Evolutionary conservation across 2,113 vertebrate genomes (phyloP).

Genomic region (Fulica atra): DNA sequence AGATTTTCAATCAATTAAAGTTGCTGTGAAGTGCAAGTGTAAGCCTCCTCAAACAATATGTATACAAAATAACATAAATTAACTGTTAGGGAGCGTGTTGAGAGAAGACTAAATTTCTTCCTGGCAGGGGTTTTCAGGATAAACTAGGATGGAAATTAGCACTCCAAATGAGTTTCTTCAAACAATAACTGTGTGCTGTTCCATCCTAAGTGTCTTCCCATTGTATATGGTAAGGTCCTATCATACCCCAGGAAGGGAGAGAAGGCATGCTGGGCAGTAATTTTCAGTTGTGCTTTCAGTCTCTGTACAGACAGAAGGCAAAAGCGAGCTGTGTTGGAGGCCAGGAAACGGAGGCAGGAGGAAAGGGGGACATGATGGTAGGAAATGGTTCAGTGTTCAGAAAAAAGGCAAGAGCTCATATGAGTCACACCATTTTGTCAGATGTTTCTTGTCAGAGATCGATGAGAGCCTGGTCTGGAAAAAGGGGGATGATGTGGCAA

Average conservation of each 20-base stretch:
- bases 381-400: not conserved
- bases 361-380: not conserved
- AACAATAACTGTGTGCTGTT: not conserved
- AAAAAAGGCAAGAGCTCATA: not conserved
- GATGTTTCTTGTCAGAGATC: not conserved
- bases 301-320: not conserved
- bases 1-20: not conserved
- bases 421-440: not conserved
- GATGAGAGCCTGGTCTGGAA: not conserved
- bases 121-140: not conserved
- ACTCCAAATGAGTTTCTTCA: not conserved
- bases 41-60: not conserved
- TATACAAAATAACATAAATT: not conserved
- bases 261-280: not conserved
- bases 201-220: not conserved
- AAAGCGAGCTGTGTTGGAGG: not conserved
- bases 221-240: accelerated
- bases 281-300: not conserved
- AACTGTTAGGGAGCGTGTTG: not conserved
- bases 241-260: not conserved
- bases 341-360: not conserved
- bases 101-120: not conserved
- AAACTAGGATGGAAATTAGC: not conserved
- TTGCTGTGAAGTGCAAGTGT: not conserved
- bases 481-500: not conserved